Base-by-base conservation (phyloP, 2,888 invertebrate species). In the Standfussiana lucernea region DNA sequence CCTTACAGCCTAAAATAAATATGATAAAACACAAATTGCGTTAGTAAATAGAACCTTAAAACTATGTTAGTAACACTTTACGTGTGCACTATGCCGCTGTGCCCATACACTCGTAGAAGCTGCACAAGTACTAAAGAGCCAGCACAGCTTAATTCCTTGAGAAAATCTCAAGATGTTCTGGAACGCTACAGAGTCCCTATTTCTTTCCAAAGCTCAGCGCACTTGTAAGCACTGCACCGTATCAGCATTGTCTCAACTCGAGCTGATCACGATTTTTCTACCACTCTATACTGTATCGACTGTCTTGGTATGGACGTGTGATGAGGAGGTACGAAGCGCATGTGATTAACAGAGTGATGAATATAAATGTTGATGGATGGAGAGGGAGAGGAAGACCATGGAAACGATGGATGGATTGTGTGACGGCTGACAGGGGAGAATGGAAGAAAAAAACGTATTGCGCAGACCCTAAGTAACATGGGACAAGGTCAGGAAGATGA, bases 101-200 rank as follows among this genome's bases (percentile, higher is more conserved):
- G n/a, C n/a, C n/a, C n/a, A n/a, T n/a, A n/a, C n/a, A n/a, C n/a
- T n/a, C n/a, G 15, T 37, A 18, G 42, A 59, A 40, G 21, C 11
- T 65, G 45, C 15, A 64, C 35, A 64, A 72, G n/a, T 50, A 56
- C 42, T 42, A 35, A 61, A 56, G 37, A 53, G 35, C 35, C 40
- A 65, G 67, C 53, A 83, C 61, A 59, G 56, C 45, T 35, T 56
- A 42, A 75, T 61, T 66, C 28, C 28, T 65, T 65, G 15, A 59
- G 50, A 42, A 59, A 68, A 61, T 59, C 32, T 77, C 21, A 53
- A 66, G 61, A 35, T 7, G 47, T 40, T 81, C 32, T 64, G 21
- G 21, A 35, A 40, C 10, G 53, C 28, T 47, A n/a, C 35, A 56
- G 59, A 45, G 35, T 42, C 24, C 59, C 1, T 78, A 79, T 68